Percentiles rank a stretch among this genome's conserved stretches.
These are phyloP conservation scores for Montipora cactus DNA, from an alignment of 64 coral and sea anemone species.

Conservation along the genomic window DNA sequence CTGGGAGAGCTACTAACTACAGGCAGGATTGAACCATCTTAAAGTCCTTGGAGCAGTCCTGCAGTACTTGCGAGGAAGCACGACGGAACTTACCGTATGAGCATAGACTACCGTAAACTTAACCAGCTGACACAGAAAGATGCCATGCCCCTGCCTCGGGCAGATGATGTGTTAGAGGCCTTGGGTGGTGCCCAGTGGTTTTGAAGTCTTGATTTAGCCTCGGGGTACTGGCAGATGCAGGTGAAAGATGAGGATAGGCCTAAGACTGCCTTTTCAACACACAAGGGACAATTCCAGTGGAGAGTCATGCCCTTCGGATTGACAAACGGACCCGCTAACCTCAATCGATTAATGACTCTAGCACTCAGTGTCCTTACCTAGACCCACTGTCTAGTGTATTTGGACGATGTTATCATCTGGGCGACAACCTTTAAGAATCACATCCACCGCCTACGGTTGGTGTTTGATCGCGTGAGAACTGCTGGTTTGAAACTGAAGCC, in stretches of 20 bases:
- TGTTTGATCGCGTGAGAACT: too few relatives aligned
- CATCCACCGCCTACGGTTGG: neutral
- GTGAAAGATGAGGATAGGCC: constrained; percentile 41
- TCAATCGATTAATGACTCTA: neutral
- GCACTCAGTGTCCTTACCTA: neutral
- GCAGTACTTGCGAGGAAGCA: too few relatives aligned
- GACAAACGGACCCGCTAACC: neutral
- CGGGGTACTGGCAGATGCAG: constrained; percentile 31
- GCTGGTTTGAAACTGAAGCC: constrained; percentile 43
- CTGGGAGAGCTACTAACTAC: too few relatives aligned
- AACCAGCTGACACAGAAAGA: too few relatives aligned
- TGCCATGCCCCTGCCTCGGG: too few relatives aligned
- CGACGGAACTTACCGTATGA: too few relatives aligned
- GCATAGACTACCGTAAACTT: too few relatives aligned
- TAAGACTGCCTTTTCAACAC: constrained; percentile 10
- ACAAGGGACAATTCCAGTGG: neutral
- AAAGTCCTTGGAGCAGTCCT: too few relatives aligned
- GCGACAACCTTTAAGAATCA: constrained; percentile 5
- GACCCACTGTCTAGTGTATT: neutral
- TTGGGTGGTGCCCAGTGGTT: neutral
- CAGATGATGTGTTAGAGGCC: too few relatives aligned
- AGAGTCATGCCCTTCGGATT: neutral
- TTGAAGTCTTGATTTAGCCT: neutral
- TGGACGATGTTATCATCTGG: constrained; percentile 1
- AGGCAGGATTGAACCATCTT: too few relatives aligned